Base-by-base conservation (phyloP, 2,888 invertebrate genomes). In the Plusia festucae region DNA sequence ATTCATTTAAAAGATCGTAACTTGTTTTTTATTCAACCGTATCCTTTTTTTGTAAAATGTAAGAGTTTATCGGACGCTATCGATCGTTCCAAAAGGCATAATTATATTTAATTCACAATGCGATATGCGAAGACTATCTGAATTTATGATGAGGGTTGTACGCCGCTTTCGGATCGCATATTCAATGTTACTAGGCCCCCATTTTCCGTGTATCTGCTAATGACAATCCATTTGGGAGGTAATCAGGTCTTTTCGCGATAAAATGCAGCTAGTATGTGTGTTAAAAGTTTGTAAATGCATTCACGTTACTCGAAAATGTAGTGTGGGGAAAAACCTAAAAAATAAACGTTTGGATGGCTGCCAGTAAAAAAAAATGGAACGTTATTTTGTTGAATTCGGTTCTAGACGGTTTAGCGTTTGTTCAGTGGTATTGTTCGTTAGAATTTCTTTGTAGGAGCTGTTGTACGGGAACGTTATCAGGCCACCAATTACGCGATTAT, bases 361-460 rank as follows among this genome's bases (percentile, higher is more conserved):
- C 46, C 46, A 49, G 46, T 20, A 49, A 49, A 40, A 49, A 49
- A 49, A 49, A 24, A 18, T 46, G 16, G 16, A 49, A 11, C 46
- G 20, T 2, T 46, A n/a, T 67, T 68, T 59, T 2, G 40, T 44
- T 32, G 0, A 27, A 49, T 53, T 60, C 9, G 22, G 13, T 30
- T 53, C 11, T 11, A 57, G 46, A n/a, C 18, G 34, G 53, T 52
- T 16, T 49, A 18, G 18, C 18, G 18, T 49, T 49, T 49, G 46
- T 20, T 49, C 46, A 49, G 46, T 20, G 20, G 20, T 20, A 49
- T 49, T 49, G 46, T 49, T 49, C 18, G 46, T 49, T 49, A 20
- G 46, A 49, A 18, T 49, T 18, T 20, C 46, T 49, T 15, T n/a
- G n/a, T 49, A 18, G 46, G 1, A 49, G 46, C 40, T 40, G 15